phyloP scores from a whole-genome alignment of 2,797 vertebrate species.

The Falco biarmicus region DNA sequence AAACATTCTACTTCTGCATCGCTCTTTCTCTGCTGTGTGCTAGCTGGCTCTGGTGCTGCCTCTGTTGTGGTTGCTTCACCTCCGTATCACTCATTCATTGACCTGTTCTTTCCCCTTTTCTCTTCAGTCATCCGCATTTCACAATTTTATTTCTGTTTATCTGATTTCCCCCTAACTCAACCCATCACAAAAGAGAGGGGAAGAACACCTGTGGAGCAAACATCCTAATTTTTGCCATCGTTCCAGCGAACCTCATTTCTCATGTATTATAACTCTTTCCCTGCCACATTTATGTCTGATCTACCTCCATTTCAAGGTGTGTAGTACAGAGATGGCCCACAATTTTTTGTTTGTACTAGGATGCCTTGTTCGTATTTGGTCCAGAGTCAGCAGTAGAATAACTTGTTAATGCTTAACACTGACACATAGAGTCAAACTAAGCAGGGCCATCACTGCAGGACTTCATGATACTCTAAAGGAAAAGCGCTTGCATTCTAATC shows the following conservation, averaged over 20 bases:
- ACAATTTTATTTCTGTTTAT: background rate
- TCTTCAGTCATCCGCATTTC: background rate
- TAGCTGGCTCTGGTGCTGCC: background rate
- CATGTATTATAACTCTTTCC: background rate
- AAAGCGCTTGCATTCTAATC: background rate
- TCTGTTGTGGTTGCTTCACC: background rate
- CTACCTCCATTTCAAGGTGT: background rate
- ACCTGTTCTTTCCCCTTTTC: background rate
- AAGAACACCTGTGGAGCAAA: background rate
- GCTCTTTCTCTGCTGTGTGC: background rate
- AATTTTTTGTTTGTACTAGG: background rate
- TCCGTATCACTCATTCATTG: rapidly evolving
- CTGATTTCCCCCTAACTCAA: background rate
- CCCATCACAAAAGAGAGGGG: background rate
- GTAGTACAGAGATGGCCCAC: background rate
- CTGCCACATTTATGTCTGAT: background rate
- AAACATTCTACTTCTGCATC: background rate
- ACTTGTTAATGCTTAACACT: background rate
- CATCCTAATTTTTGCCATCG: background rate
- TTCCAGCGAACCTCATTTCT: background rate
- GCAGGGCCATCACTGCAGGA: background rate
- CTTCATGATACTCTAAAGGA: background rate
- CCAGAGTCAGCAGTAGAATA: background rate
- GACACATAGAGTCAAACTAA: background rate
- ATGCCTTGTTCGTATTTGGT: background rate